Percentiles rank a stretch among this genome's conserved stretches.
Evolutionary conservation across 2,888 invertebrate species (phyloP).

Genomic region (Nebria salina): DNA sequence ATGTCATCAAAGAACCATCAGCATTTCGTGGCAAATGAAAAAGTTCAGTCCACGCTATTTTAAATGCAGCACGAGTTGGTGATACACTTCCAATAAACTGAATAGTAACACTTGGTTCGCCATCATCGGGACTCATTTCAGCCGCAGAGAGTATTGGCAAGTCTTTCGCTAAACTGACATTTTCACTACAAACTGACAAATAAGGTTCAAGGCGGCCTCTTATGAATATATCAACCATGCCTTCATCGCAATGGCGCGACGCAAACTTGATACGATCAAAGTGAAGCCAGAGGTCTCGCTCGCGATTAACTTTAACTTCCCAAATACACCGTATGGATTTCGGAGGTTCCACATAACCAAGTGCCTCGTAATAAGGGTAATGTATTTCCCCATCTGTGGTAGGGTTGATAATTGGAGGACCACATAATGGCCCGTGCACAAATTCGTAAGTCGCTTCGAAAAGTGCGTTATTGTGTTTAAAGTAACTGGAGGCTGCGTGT

Average conservation of each 20-base stretch:
- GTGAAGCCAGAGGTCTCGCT: constrained; percentile 86
- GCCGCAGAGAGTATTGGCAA: constrained; percentile 82
- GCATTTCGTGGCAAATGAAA: constrained; percentile 86
- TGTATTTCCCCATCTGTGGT: constrained; percentile 87
- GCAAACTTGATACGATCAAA: constrained; percentile 88
- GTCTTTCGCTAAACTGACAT: constrained; percentile 82
- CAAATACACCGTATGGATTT: constrained; percentile 79
- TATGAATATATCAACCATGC: constrained; percentile 81
- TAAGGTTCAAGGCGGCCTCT: constrained; percentile 73
- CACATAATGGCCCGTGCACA: constrained; percentile 88
- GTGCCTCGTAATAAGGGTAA: constrained; percentile 84
- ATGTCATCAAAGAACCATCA: constrained; percentile 82
- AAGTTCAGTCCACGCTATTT: constrained; percentile 90
- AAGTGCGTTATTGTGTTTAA: constrained; percentile 83
- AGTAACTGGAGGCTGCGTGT: constrained; percentile 87
- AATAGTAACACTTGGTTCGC: constrained; percentile 69
- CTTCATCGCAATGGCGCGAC: constrained; percentile 82
- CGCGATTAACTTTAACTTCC: constrained; percentile 83
- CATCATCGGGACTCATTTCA: constrained; percentile 74
- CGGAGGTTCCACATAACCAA: constrained; percentile 72
- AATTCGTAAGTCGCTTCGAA: constrained; percentile 91
- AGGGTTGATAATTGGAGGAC: constrained; percentile 82
- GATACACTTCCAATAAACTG: constrained; percentile 77
- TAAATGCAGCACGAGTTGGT: constrained; percentile 85
- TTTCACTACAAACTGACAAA: constrained; percentile 85